These are phyloP conservation scores for Tachycineta bicolor DNA, from an alignment of 2,113 vertebrate genomes.

Conservation along the genomic window DNA sequence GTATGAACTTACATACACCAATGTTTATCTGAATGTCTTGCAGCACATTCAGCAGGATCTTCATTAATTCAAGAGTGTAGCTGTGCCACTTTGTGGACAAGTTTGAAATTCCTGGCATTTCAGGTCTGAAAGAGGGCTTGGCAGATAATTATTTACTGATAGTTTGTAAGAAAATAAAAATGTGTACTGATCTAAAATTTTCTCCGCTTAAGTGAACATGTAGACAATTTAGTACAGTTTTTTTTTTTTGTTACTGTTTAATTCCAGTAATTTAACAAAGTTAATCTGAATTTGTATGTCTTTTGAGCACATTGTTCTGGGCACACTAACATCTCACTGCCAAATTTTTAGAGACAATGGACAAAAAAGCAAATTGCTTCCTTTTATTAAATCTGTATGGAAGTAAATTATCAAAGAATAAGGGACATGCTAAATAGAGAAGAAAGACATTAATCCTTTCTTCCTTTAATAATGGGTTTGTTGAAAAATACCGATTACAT, in stretches of 20 bases:
- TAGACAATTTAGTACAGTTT: not conserved
- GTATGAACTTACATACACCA: not conserved
- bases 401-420: not conserved
- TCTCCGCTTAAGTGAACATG: not conserved
- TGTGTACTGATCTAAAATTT: not conserved
- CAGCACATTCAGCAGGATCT: not conserved
- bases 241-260: not conserved
- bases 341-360: not conserved
- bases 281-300: not conserved
- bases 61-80: not conserved
- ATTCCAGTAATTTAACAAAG: not conserved
- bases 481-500: not conserved
- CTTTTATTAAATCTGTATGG: not conserved
- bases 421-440: not conserved
- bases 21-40: not conserved
- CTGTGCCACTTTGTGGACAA: not conserved
- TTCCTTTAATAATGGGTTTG: not conserved
- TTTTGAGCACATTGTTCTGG: not conserved
- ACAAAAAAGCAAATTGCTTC: not conserved
- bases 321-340: not conserved
- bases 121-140: not conserved
- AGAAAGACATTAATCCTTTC: not conserved
- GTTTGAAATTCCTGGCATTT: conserved; percentile 17
- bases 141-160: not conserved
- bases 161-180: not conserved